phyloP scores from a whole-genome alignment of 92 coral and sea anemone genomes.

The Ricordea florida region DNA sequence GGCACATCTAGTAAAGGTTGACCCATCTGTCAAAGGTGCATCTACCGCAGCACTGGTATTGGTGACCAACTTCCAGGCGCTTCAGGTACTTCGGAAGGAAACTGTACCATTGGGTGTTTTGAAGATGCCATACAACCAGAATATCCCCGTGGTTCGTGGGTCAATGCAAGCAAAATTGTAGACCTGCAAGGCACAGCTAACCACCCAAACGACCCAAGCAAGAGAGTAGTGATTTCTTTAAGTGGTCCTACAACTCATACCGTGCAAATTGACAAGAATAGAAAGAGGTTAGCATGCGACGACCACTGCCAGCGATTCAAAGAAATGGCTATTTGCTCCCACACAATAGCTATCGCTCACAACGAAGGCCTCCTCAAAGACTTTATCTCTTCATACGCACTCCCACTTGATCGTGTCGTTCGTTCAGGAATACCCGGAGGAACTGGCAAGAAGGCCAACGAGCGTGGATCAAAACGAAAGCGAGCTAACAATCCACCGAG shows the following conservation, averaged over 20 bases:
- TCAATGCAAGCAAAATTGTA: slow-evolving; percentile 19
- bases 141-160: slow-evolving; percentile 37
- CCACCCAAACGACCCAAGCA: slow-evolving; percentile 27
- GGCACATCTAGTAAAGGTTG: neutral
- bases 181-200: slow-evolving; percentile 33
- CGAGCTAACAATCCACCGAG: slow-evolving; percentile 29
- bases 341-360: slow-evolving; percentile 22
- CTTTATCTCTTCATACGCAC: slow-evolving; percentile 3
- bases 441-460: slow-evolving; percentile 7
- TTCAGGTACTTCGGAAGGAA: neutral
- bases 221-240: neutral
- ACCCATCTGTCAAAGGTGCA: slow-evolving; percentile 8
- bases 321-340: slow-evolving; percentile 19
- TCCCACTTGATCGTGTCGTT: slow-evolving; percentile 13
- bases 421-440: slow-evolving; percentile 13
- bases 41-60: neutral
- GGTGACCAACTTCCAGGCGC: neutral
- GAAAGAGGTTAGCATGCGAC: neutral
- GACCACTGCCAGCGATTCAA: slow-evolving; percentile 24
- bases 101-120: slow-evolving; percentile 19
- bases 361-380: neutral
- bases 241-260: slow-evolving; percentile 8
- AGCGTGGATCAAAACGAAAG: neutral
- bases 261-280: neutral
- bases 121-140: slow-evolving; percentile 27